Conservation (phyloP, 2,888 invertebrate species). For the Aplocera efformata region DNA sequence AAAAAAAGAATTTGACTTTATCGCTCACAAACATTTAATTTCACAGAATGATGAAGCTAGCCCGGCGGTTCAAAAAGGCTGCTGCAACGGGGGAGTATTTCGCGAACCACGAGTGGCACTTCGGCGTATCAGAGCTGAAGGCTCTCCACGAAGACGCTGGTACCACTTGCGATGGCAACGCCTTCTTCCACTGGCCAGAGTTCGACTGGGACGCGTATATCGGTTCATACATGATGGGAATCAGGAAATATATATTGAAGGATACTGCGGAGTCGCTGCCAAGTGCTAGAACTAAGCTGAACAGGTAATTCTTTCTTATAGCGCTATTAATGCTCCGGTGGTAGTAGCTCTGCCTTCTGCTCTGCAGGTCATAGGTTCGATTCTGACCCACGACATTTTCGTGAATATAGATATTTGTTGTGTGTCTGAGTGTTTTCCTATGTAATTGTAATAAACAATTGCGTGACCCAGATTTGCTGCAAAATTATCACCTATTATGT, state of each 20-base stretch:
- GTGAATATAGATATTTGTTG: too few relatives aligned
- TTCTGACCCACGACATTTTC: too few relatives aligned
- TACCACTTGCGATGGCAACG: conserved; percentile 72
- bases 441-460: too few relatives aligned
- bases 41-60: conserved; percentile 89
- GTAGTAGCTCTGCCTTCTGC: too few relatives aligned
- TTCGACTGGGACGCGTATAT: conserved; percentile 91
- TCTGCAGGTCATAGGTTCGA: too few relatives aligned
- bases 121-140: conserved; percentile 83
- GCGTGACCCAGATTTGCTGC: too few relatives aligned
- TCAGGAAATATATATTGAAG: conserved; percentile 89
- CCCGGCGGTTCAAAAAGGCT: conserved; percentile 89
- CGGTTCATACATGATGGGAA: conserved; percentile 90
- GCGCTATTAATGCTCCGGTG: too few relatives aligned
- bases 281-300: conserved; percentile 82
- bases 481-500: too few relatives aligned
- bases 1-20: too few relatives aligned
- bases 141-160: conserved; percentile 78
- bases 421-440: too few relatives aligned
- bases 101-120: conserved; percentile 91
- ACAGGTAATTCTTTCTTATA: conserved; percentile 70
- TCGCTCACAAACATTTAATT: too few relatives aligned
- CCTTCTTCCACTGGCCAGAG: conserved; percentile 82
- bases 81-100: conserved; percentile 91
- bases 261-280: conserved; percentile 85